Conservation (phyloP, 2,888 invertebrate genomes). For the Scaptomyza cyrtandrae region DNA sequence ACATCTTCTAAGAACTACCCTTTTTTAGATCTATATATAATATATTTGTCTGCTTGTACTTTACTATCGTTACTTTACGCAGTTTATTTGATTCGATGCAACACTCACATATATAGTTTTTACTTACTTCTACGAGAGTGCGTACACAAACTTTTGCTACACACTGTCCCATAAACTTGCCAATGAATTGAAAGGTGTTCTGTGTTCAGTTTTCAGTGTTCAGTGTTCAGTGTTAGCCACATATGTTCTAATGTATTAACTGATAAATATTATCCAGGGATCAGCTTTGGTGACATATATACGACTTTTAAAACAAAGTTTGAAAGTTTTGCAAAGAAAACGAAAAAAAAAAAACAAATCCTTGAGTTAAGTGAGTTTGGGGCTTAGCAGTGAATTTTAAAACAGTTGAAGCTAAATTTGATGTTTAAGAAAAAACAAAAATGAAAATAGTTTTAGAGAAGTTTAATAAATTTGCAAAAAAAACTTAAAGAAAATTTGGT, state of each 20-base stretch:
- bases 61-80: neutral
- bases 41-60: neutral
- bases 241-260: constrained; percentile 38
- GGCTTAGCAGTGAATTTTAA: neutral
- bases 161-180: constrained; percentile 61
- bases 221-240: constrained; percentile 6
- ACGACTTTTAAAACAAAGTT: constrained; percentile 7
- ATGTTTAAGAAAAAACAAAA: neutral
- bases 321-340: neutral
- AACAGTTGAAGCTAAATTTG: neutral
- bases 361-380: neutral
- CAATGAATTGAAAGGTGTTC: constrained; percentile 78
- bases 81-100: constrained; percentile 66
- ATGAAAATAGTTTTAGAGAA: neutral
- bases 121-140: constrained; percentile 41
- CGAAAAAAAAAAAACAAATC: neutral
- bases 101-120: constrained; percentile 36
- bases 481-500: too few species aligned
- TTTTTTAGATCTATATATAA: too few species aligned
- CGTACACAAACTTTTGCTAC: constrained; percentile 50
- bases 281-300: constrained; percentile 1
- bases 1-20: neutral
- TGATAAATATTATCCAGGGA: constrained; percentile 29
- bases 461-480: neutral
- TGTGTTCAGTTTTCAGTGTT: neutral